These are phyloP conservation scores for Artemia sinica DNA, from an alignment of 2,888 invertebrate species.

Conservation along the genomic window DNA sequence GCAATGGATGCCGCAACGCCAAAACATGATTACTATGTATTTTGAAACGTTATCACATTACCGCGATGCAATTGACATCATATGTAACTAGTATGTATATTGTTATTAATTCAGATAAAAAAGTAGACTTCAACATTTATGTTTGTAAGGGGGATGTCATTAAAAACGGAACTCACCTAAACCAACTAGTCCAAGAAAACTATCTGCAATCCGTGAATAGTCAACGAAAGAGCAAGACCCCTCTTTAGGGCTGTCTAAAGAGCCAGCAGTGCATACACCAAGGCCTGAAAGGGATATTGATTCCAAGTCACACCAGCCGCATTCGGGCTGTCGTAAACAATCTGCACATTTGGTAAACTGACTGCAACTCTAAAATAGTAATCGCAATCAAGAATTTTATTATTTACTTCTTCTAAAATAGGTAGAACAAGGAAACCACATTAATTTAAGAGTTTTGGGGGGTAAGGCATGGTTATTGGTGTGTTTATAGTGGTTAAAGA, in stretches of 20 bases:
- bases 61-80: no score
- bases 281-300: conserved; percentile 36
- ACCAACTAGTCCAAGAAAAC: conserved; percentile 36
- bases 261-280: conserved; percentile 76
- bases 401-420: no score
- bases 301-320: conserved; percentile 71
- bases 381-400: not conserved
- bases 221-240: conserved; percentile 26
- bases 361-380: conserved; percentile 43
- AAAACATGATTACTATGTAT: no score
- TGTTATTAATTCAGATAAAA: no score
- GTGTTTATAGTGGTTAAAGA: no score
- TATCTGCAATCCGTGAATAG: conserved; percentile 20
- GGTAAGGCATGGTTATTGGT: no score
- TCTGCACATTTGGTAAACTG: conserved; percentile 66
- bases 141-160: conserved; percentile 27
- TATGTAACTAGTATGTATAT: no score
- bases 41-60: no score
- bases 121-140: no score
- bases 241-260: conserved; percentile 39
- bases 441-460: no score
- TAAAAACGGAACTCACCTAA: conserved; percentile 41
- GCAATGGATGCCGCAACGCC: no score
- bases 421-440: no score
- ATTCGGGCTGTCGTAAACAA: conserved; percentile 69